A percentile compares a stretch with the other conserved stretches of the same genome.
Evolutionary conservation across 2,113 vertebrate species (phyloP).

Genomic region (Hippopotamus amphibius): DNA sequence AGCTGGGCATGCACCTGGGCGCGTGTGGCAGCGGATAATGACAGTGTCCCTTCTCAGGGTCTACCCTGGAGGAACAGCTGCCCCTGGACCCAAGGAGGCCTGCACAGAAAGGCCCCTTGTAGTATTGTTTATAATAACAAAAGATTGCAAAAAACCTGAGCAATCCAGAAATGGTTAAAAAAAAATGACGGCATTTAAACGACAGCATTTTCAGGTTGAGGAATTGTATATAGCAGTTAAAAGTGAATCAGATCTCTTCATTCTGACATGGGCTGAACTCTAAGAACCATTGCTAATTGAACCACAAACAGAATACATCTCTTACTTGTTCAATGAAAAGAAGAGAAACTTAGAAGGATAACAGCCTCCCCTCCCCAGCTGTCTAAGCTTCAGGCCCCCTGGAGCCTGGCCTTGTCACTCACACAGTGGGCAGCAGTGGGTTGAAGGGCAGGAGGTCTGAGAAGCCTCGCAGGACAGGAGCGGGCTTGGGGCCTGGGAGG

Average conservation of each 20-base stretch:
- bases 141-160: neutral
- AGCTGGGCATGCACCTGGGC: fast-evolving
- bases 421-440: neutral
- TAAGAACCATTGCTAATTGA: neutral
- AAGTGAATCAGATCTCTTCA: neutral
- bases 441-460: neutral
- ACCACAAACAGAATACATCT: neutral
- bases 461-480: neutral
- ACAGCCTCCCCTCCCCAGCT: neutral
- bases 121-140: neutral
- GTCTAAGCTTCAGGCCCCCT: fast-evolving
- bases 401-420: neutral
- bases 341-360: neutral
- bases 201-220: neutral
- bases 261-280: neutral
- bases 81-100: neutral
- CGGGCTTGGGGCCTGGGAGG: neutral
- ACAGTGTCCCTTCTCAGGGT: neutral
- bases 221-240: neutral
- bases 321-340: neutral
- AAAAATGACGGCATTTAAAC: too few relatives aligned
- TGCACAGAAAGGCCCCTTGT: neutral
- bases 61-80: neutral
- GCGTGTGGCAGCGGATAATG: neutral
- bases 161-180: neutral